These are phyloP conservation scores for Zonotrichia albicollis DNA, from an alignment of 2,797 vertebrate genomes.

Conservation along the genomic window DNA sequence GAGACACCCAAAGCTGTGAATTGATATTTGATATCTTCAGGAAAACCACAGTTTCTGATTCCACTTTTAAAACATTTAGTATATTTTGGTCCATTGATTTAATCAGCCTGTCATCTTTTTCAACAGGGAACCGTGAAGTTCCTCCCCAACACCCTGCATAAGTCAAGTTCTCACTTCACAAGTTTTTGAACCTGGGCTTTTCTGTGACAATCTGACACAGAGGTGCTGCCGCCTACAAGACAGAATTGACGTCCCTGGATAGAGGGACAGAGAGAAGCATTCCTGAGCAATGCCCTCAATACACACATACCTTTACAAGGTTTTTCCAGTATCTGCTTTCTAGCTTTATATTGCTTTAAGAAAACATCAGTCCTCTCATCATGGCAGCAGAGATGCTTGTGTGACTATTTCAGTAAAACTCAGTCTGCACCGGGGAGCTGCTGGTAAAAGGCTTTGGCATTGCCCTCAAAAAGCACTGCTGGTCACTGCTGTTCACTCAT, in stretches of 20 bases:
- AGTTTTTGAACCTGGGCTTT: neutral
- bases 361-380: neutral
- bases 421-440: neutral
- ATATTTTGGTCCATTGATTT: neutral
- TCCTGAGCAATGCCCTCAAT: neutral
- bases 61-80: neutral
- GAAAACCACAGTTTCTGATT: neutral
- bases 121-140: neutral
- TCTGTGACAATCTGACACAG: neutral
- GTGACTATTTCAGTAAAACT: neutral
- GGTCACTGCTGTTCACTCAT: slow-evolving; percentile 43
- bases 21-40: neutral
- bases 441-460: slow-evolving; percentile 9
- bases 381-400: neutral
- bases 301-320: neutral
- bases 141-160: neutral
- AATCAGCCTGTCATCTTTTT: neutral
- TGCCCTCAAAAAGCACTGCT: neutral
- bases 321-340: neutral
- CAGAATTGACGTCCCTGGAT: neutral
- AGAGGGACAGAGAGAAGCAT: neutral
- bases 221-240: neutral
- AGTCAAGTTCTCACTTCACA: neutral
- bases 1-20: neutral
- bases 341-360: neutral